Base-by-base conservation (phyloP, 2,797 vertebrate species). In the Lacerta bilineata region DNA sequence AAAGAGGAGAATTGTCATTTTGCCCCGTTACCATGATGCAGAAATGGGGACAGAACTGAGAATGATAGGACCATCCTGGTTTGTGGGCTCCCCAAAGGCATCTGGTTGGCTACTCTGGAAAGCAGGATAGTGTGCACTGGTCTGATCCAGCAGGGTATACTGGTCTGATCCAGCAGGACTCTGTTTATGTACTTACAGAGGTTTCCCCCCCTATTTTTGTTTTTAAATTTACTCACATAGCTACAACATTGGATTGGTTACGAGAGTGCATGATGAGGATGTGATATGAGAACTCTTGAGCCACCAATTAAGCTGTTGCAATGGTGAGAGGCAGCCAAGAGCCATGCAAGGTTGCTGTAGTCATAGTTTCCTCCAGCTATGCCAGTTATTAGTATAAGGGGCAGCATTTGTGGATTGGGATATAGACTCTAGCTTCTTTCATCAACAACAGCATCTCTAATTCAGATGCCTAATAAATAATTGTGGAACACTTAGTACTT, bases 391-490 rank as follows among this genome's bases (percentile, higher is more conserved):
- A 27, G 33, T 15, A 46, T 77, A 77, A 46, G 36, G 61, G 8
- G 23, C 5, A 71, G 11, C 69, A 50, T 79, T 79, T 78, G 41
- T 79, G 59, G 27, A 76, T 29, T 50, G 29, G 46, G 17, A 36
- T 77, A 20, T 9, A 9, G 39, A 76, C 72, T 4, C 33, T 33
- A 46, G 46, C n/a, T 8, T 69, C 20, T 68, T 79, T 50, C 41
- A 68, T 68, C 64, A 86, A 9, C 41, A 78, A 84, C 15, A 11
- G 17, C 13, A 69, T 83, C 33, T 82, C 8, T 46, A 81, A 81
- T 76, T 43, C 86, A 75, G 55, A 74, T 82, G 55, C 46, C 39
- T 82, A 82, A 59, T 74, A 74, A 87, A 87, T 66, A 83, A 76
- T 36, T 83, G 71, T 83, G 61, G 5, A 77, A 76, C 25, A 36